These are phyloP conservation scores for Botrylloides violaceus DNA, from an alignment of 23 tunicate species.

Conservation along the genomic window DNA sequence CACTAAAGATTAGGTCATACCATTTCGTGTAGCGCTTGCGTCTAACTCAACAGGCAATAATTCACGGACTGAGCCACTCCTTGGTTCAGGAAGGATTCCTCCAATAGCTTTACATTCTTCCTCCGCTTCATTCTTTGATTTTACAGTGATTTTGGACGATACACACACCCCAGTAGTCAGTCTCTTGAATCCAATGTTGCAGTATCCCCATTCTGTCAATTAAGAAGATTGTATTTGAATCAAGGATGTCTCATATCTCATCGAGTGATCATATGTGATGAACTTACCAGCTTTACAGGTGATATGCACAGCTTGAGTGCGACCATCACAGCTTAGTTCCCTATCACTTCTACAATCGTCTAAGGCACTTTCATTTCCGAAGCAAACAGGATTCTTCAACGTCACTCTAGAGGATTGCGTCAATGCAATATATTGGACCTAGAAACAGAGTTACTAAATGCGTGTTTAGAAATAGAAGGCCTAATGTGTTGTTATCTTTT, in stretches of 20 bases:
- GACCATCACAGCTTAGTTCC: neutral
- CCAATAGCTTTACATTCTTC: neutral
- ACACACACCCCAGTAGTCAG: neutral
- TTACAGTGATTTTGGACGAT: neutral
- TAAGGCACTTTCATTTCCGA: neutral
- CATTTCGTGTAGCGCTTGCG: too few relatives aligned
- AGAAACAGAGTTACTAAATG: too few relatives aligned
- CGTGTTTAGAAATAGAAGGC: too few relatives aligned
- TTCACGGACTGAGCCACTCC: neutral
- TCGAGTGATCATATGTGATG: neutral
- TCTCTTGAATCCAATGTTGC: neutral
- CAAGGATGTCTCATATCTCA: too few relatives aligned
- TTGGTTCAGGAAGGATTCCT: slow-evolving; percentile 9
- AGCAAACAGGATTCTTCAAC: slow-evolving; percentile 15
- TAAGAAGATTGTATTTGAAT: neutral
- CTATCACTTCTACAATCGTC: neutral
- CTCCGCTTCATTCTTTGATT: neutral
- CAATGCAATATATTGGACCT: too few relatives aligned
- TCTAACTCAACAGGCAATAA: neutral
- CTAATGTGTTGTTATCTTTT: too few relatives aligned
- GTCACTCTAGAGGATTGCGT: neutral
- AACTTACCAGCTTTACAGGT: slow-evolving; percentile 17
- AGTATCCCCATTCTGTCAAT: neutral
- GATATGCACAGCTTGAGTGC: slow-evolving; percentile 5
- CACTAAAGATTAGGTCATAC: too few relatives aligned